A percentile compares a stretch with the other conserved stretches of the same genome.
phyloP scores from a whole-genome alignment of 2,888 invertebrate genomes.

The Eristalis arbustorum region DNA sequence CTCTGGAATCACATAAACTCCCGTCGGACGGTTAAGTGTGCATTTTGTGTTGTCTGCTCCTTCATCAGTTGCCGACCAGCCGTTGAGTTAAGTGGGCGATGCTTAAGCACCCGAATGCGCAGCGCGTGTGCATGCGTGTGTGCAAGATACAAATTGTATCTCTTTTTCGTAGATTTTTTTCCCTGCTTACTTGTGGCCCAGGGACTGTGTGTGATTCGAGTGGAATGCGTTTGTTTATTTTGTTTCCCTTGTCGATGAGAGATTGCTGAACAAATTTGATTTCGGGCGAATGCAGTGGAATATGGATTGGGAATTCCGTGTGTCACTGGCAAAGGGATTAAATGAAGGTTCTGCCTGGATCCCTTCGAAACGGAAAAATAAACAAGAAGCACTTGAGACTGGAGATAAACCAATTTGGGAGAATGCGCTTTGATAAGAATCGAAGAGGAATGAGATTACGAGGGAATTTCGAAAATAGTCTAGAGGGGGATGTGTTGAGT shows the following conservation, averaged over 20 bases:
- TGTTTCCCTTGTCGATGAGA: slow-evolving; percentile 41
- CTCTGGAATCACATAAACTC: not conserved
- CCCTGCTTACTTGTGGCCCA: slow-evolving; percentile 17
- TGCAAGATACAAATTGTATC: slow-evolving; percentile 31
- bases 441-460: not conserved
- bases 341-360: slow-evolving; percentile 2
- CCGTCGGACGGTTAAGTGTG: not conserved
- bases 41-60: too few relatives aligned
- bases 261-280: slow-evolving; percentile 50
- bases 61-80: not conserved
- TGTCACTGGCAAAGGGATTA: slow-evolving; percentile 45
- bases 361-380: slow-evolving; percentile 4
- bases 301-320: slow-evolving; percentile 44
- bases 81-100: slow-evolving; percentile 22
- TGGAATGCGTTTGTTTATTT: slow-evolving; percentile 60
- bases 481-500: not conserved
- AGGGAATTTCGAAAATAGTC: not conserved
- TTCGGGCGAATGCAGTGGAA: not conserved
- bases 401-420: slow-evolving; percentile 54
- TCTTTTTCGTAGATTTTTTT: not conserved
- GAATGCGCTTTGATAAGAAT: slow-evolving; percentile 41
- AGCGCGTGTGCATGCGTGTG: not conserved
- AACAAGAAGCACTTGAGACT: slow-evolving; percentile 53
- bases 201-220: not conserved
- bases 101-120: slow-evolving; percentile 40